These are phyloP conservation scores for Amphibalanus amphitrite DNA, from an alignment of 1,140 invertebrate species.

Conservation along the genomic window DNA sequence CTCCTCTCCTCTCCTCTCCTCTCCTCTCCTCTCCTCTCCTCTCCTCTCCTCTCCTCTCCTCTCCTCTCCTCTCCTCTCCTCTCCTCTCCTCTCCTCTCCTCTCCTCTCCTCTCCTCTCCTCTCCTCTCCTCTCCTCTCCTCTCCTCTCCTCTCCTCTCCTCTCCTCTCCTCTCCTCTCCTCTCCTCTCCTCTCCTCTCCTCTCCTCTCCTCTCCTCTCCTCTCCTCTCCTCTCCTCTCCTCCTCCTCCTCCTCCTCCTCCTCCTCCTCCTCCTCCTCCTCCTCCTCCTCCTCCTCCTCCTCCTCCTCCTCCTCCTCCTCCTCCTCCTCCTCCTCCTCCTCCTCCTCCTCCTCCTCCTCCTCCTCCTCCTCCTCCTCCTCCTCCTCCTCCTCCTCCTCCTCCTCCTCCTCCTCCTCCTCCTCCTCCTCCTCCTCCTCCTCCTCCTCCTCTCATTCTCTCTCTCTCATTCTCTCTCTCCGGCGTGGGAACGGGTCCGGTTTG, in stretches of 20 bases:
- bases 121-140: too few species aligned
- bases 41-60: neutral
- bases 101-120: too few species aligned
- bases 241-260: neutral
- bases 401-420: constrained; percentile 17
- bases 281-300: neutral
- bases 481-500: neutral
- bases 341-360: neutral
- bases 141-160: too few species aligned
- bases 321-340: too few species aligned
- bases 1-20: neutral
- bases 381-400: constrained; percentile 17
- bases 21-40: neutral
- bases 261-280: neutral
- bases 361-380: neutral
- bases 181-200: neutral
- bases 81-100: too few species aligned
- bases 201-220: neutral
- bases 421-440: constrained; percentile 7
- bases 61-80: neutral
- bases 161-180: too few species aligned
- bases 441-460: constrained; percentile 6
- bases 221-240: neutral
- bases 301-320: neutral
- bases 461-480: neutral